Evolutionary conservation across 1,140 invertebrate species (phyloP), one percentile per base, ranked within the genome.

Genomic region (Coenobita brevimanus): DNA sequence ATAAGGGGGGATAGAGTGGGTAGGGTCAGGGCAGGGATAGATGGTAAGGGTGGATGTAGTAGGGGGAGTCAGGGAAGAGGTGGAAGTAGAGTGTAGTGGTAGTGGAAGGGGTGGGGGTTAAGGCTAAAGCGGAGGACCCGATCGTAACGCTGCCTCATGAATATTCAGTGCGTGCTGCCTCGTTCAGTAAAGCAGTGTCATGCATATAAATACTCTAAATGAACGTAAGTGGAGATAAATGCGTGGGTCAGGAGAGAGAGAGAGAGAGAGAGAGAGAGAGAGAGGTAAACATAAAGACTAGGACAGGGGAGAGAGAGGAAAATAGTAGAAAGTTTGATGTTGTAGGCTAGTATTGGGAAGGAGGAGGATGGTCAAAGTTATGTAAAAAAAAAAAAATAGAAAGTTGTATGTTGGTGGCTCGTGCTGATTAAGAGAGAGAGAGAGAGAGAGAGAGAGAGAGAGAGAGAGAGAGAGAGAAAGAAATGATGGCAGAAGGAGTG

Each of bases 161-260:
- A 82, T 82, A 82, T 82, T 82, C 80, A 82, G 30, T 36, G 13
- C 41, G 50, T 64, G 80, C 54, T 24, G 38, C 30, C 57, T 50
- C 80, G 43, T 82, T 46, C 64, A 41, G 6, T 50, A 82, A 82
- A 71, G 64, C 67, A 82, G 10, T 69, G 67, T 67, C 80, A 82
- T 82, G 80, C 80, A 82, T 82, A 82, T 82, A 82, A 82, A 69
- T 82, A 54, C 64, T 50, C 64, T 71, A 82, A 82, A 82, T 82
- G 64, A 82, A 71, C 64, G 80, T 64, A 69, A 82, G 80, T 71
- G 67, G 79, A 82, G 80, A 82, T 62, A 71, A 82, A 82, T 82
- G 80, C 21, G 38, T 41, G n/a, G 43, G 38, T 41, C 73, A 15
- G 67, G 62, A n/a, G n/a, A n/a, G n/a, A n/a, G n/a, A n/a, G n/a